Percentiles rank a stretch among this genome's conserved stretches.
These are phyloP conservation scores for Phoxinus dragarum DNA, from an alignment of 2,797 vertebrate species.

Conservation along the genomic window DNA sequence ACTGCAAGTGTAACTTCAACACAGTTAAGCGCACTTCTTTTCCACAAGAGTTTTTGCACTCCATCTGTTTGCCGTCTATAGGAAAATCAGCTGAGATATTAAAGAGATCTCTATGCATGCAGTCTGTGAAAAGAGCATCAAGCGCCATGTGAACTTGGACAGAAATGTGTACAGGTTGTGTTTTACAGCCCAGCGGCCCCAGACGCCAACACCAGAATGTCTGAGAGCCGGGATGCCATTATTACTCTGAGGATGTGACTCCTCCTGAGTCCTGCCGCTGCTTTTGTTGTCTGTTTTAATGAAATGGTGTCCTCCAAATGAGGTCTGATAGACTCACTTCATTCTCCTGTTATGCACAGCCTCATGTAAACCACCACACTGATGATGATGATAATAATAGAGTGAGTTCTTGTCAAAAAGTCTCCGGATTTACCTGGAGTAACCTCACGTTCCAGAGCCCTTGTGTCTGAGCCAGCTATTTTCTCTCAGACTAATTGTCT, in stretches of 20 bases:
- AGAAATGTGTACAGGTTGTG: slow-evolving; percentile 7
- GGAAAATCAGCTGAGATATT: neutral
- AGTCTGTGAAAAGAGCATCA: neutral
- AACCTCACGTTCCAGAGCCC: slow-evolving; percentile 70
- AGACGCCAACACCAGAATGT: slow-evolving; percentile 74
- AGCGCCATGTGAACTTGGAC: neutral
- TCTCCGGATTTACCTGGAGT: neutral
- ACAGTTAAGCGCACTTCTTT: no score
- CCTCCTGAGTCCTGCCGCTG: slow-evolving; percentile 25
- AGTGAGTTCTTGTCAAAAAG: neutral
- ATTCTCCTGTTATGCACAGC: slow-evolving; percentile 27
- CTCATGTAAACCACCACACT: slow-evolving; percentile 39
- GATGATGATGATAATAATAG: slow-evolving; percentile 55
- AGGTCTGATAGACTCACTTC: slow-evolving; percentile 18
- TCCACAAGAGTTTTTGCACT: no score
- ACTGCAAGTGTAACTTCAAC: no score
- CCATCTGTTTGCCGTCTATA: neutral
- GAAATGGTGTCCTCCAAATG: slow-evolving; percentile 13
- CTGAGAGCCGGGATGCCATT: slow-evolving; percentile 72
- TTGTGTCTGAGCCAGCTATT: slow-evolving; percentile 55
- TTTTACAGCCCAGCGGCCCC: slow-evolving; percentile 35
- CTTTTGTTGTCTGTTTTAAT: slow-evolving; percentile 55
- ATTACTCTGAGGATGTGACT: slow-evolving; percentile 60
- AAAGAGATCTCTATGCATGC: neutral
- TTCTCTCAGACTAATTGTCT: slow-evolving; percentile 35